phyloP scores from a whole-genome alignment of 2,888 invertebrate species.

The Frankliniella intonsa region DNA sequence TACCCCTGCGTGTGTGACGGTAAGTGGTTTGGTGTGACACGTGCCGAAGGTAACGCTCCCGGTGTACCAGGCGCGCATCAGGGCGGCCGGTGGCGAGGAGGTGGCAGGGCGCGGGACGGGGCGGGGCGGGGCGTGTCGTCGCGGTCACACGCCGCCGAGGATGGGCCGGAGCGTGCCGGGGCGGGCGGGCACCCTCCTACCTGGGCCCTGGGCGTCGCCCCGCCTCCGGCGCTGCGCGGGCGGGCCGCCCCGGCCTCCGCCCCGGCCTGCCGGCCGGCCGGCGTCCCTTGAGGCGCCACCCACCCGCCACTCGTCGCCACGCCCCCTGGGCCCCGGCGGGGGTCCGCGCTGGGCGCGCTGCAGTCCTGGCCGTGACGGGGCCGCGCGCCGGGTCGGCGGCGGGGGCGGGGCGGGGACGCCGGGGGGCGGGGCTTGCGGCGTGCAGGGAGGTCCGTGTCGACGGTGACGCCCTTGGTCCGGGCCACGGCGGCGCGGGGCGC shows the following conservation, averaged over 20 bases:
- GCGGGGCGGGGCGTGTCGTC: not conserved
- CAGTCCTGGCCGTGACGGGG: not conserved
- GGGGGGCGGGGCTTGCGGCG: not conserved
- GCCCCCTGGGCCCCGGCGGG: not conserved
- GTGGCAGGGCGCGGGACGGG: not conserved
- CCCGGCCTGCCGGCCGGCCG: not conserved
- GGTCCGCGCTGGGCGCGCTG: not conserved
- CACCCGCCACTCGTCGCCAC: not conserved
- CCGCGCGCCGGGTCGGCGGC: not conserved
- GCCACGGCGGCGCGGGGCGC: not conserved
- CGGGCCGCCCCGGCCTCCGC: not conserved
- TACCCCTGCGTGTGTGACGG: no score
- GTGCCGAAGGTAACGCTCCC: no score
- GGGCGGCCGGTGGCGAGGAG: no score
- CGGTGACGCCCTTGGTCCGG: conserved; percentile 25
- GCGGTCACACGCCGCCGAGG: no score
- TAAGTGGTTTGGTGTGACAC: no score
- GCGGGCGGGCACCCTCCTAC: not conserved
- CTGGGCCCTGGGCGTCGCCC: not conserved
- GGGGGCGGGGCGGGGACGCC: not conserved
- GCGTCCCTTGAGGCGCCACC: not conserved
- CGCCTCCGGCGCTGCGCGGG: not conserved
- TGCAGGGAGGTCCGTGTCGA: not conserved
- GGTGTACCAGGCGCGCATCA: no score
- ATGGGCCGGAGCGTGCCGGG: not conserved